A percentile compares a stretch with the other conserved stretches of the same genome.
Conservation (phyloP, 2,797 vertebrate genomes). For the Spinus olivaceus region DNA sequence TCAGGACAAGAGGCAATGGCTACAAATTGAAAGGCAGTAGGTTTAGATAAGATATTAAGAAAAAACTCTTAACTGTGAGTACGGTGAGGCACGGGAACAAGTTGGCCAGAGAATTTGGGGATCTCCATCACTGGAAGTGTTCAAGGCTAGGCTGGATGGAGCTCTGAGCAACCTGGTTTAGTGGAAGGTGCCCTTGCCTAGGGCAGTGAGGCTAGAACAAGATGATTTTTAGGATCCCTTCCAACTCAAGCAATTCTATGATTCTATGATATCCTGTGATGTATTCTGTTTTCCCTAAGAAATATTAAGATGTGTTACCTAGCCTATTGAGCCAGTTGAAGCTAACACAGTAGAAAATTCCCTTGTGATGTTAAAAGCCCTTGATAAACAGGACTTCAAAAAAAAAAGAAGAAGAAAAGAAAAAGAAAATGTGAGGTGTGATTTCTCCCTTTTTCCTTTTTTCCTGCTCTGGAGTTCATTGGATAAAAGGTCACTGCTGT, state of each 20-base stretch:
- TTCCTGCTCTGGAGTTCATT: background rate
- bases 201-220: background rate
- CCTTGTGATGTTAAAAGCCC: background rate
- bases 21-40: background rate
- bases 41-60: background rate
- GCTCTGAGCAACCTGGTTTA: background rate
- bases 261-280: no score
- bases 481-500: background rate
- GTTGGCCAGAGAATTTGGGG: background rate
- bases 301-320: background rate
- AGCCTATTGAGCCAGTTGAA: background rate
- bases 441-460: background rate
- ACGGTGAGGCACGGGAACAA: background rate
- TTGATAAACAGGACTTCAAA: background rate
- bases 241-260: background rate
- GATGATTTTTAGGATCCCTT: background rate
- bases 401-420: background rate
- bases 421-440: accelerated
- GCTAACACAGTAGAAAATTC: background rate
- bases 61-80: background rate
- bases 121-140: background rate
- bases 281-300: background rate
- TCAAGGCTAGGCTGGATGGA: background rate
- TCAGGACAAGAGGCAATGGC: background rate
- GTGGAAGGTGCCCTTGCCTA: background rate